A percentile compares a stretch with the other conserved stretches of the same genome.
Conservation (phyloP, 2,113 vertebrate genomes). For the Chroicocephalus ridibundus region DNA sequence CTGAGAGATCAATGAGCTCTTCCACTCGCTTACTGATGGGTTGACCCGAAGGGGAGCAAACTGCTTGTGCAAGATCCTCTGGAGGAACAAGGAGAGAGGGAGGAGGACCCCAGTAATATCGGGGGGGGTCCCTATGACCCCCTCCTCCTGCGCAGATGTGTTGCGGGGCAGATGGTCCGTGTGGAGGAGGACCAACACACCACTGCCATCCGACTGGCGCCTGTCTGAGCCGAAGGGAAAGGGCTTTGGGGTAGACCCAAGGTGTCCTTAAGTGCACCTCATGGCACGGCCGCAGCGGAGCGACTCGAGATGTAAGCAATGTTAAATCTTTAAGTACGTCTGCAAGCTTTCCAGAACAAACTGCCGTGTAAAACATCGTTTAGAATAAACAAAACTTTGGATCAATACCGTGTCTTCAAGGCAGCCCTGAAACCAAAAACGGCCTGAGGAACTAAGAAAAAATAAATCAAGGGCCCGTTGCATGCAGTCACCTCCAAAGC, state of each 20-base stretch:
- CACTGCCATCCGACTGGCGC: rapidly evolving
- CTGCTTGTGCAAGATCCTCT: rapidly evolving
- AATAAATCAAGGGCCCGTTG: rapidly evolving
- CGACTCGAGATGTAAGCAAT: neutral
- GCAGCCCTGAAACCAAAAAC: neutral
- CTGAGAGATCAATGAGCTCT: neutral
- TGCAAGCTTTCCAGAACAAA: neutral
- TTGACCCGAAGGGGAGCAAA: neutral
- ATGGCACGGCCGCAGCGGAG: rapidly evolving
- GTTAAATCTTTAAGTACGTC: neutral
- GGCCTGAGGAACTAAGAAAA: neutral
- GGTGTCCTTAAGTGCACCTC: neutral
- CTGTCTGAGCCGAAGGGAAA: neutral
- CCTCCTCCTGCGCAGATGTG: rapidly evolving
- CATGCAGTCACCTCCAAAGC: neutral
- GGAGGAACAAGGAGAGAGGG: neutral
- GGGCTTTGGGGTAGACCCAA: neutral
- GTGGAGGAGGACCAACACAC: rapidly evolving
- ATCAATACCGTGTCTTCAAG: neutral
- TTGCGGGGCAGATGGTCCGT: rapidly evolving
- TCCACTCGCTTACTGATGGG: neutral
- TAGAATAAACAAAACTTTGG: neutral
- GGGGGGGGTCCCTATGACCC: too few relatives aligned
- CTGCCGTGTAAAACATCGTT: neutral
- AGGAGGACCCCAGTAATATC: rapidly evolving